phyloP scores from a whole-genome alignment of 1,140 invertebrate genomes.

The Eubasilissa regina region DNA sequence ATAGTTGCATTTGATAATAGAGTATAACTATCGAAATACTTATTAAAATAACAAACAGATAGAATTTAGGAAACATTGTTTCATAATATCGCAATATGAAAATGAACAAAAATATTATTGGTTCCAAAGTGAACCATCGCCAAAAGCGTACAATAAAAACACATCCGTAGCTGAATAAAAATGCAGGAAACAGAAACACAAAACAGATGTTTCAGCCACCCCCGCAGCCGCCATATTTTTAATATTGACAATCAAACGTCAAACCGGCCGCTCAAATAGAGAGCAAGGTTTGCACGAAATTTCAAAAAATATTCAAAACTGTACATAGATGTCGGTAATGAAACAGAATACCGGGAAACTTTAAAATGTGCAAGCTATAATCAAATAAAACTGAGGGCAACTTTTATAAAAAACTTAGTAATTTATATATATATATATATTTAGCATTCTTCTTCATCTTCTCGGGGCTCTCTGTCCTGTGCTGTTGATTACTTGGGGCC shows the following conservation, averaged over 20 bases:
- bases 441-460: no score
- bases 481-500: no score
- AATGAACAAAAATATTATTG: conserved; percentile 8
- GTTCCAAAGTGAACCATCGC: conserved; percentile 1
- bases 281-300: neutral
- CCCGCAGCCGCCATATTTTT: conserved; percentile 6
- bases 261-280: conserved; percentile 20
- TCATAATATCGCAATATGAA: conserved; percentile 32
- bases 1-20: conserved; percentile 53
- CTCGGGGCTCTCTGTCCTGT: no score
- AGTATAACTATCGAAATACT: conserved; percentile 37
- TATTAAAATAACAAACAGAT: conserved; percentile 45
- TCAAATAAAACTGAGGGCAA: neutral
- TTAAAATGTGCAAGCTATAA: neutral
- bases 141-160: neutral
- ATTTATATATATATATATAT: no score
- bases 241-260: conserved; percentile 35
- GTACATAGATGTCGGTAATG: conserved; percentile 10
- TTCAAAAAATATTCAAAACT: neutral
- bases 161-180: neutral
- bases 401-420: no score
- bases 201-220: conserved; percentile 27
- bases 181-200: neutral
- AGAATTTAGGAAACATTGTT: conserved; percentile 45
- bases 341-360: neutral